These are phyloP conservation scores for Lepus timidus DNA, from an alignment of 2,113 vertebrate genomes.

Conservation along the genomic window DNA sequence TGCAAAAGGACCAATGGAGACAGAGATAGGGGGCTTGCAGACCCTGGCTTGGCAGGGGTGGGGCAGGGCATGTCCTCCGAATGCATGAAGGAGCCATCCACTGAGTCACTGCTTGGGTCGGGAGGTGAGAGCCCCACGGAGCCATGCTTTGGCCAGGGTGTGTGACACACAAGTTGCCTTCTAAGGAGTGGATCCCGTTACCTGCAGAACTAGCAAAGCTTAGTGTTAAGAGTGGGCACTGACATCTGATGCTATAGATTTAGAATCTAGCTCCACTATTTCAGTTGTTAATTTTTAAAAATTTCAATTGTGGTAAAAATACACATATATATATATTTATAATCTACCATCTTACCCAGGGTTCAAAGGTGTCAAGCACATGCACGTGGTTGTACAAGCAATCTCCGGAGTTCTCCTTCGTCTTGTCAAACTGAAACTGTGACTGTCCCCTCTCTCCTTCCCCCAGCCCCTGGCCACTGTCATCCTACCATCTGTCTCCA, in stretches of 20 bases:
- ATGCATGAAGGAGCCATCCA: background rate
- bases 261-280: background rate
- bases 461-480: background rate
- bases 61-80: background rate
- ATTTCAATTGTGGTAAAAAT: background rate
- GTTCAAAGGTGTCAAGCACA: background rate
- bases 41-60: background rate
- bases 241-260: background rate
- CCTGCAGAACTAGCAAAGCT: background rate
- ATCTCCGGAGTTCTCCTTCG: background rate
- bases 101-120: background rate
- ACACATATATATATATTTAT: background rate
- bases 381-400: background rate
- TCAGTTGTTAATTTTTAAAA: background rate
- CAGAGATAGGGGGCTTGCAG: background rate
- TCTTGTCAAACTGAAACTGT: slow-evolving; percentile 57
- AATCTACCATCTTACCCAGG: background rate
- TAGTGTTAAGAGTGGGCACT: background rate
- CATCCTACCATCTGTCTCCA: background rate
- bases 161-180: background rate
- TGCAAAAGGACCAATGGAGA: background rate
- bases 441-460: too few relatives aligned
- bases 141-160: background rate
- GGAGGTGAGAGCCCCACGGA: background rate
- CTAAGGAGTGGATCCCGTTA: background rate